Evolutionary conservation across 2,888 invertebrate species (phyloP).

Genomic region (Nomada hirtipes): DNA sequence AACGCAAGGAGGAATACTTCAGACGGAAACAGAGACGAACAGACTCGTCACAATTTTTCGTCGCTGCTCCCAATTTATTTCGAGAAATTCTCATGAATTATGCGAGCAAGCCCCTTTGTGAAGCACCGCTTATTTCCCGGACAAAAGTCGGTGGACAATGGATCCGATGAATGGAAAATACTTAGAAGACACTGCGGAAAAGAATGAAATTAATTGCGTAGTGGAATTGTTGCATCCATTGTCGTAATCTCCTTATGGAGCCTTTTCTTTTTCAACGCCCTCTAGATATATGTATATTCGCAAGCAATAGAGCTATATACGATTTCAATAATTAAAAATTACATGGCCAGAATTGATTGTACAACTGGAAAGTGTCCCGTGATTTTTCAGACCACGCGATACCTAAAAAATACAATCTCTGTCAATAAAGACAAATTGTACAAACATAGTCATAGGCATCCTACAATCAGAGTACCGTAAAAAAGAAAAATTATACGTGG

Average conservation of each 20-base stretch:
- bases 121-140: constrained; percentile 14
- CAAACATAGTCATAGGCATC: background rate
- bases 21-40: background rate
- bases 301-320: background rate
- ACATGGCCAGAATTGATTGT: no score
- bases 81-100: constrained; percentile 23
- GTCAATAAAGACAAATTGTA: background rate
- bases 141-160: constrained; percentile 12
- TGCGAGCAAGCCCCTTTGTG: background rate
- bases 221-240: constrained; percentile 8
- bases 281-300: background rate
- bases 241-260: background rate
- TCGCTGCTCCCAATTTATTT: constrained; percentile 7
- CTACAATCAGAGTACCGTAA: background rate
- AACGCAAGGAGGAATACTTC: background rate
- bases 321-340: background rate
- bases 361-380: no score
- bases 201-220: constrained; percentile 15
- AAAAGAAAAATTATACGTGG: background rate
- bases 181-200: background rate
- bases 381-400: no score
- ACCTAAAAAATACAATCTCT: background rate
- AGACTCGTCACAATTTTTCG: background rate
- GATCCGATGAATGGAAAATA: background rate
- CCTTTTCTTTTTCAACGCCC: background rate